These are phyloP conservation scores for Hoplostethus atlanticus DNA, from an alignment of 2,797 vertebrate genomes.

Conservation along the genomic window DNA sequence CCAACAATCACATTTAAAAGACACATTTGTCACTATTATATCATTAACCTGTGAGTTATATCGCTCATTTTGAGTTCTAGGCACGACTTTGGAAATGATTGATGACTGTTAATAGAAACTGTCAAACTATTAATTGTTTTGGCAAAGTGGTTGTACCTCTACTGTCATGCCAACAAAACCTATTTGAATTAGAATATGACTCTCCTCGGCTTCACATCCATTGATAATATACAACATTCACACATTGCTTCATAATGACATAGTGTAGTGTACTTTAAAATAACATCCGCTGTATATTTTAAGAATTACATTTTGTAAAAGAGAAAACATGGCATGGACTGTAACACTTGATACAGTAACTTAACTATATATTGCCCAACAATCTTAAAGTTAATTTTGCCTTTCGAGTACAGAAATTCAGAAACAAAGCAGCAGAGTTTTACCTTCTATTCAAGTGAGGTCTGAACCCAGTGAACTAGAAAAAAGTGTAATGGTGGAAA, in stretches of 20 bases:
- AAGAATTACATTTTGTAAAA: conserved; percentile 14
- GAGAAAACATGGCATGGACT: background rate
- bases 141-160: conserved; percentile 7
- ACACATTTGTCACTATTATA: conserved; percentile 28
- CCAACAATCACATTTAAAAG: conserved; percentile 34
- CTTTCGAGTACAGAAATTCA: background rate
- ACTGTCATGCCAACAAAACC: background rate
- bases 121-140: conserved; percentile 36
- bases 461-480: conserved; percentile 45
- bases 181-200: background rate
- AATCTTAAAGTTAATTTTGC: conserved; percentile 6
- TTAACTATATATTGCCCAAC: background rate
- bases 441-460: conserved; percentile 2
- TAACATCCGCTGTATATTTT: conserved; percentile 27
- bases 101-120: conserved; percentile 45
- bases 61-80: conserved; percentile 31
- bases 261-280: background rate
- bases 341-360: conserved; percentile 1
- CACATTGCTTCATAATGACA: conserved; percentile 5
- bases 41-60: conserved; percentile 22
- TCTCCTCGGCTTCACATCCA: conserved; percentile 8
- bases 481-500: conserved; percentile 32
- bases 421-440: conserved; percentile 13
- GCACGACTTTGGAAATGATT: conserved; percentile 29
- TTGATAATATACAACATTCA: conserved; percentile 34